A percentile compares a stretch with the other conserved stretches of the same genome.
Conservation (phyloP, 2,113 vertebrate genomes). For the Falco punctatus region DNA sequence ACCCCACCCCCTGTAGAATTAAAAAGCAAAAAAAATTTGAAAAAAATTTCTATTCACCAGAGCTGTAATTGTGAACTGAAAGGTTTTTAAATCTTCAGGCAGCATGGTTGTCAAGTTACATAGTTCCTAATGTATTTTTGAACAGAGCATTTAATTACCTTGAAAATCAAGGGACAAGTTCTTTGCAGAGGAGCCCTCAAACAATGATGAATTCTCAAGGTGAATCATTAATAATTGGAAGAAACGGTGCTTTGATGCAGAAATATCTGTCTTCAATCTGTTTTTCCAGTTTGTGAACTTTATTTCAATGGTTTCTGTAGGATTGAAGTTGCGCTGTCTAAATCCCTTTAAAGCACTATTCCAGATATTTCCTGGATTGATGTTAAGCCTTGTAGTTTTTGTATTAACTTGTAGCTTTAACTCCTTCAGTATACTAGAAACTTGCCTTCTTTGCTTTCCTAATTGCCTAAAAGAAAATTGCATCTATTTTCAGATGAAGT, state of each 20-base stretch:
- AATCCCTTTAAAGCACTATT: conserved; percentile 82
- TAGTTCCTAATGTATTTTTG: background rate
- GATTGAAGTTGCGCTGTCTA: conserved; percentile 81
- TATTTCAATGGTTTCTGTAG: conserved; percentile 80
- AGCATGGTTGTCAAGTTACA: background rate
- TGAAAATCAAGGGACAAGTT: conserved; percentile 79
- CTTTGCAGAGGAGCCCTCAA: conserved; percentile 80
- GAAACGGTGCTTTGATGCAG: conserved; percentile 74
- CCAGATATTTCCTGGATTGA: conserved; percentile 78
- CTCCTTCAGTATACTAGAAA: conserved; percentile 76
- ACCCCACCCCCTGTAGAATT: background rate
- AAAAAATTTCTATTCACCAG: background rate
- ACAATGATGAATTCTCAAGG: conserved; percentile 77
- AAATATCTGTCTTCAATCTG: conserved; percentile 4
- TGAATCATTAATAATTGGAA: conserved; percentile 75
- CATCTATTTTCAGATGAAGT: background rate
- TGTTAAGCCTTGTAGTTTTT: conserved; percentile 74
- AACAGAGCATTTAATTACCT: conserved; percentile 71
- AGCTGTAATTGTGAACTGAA: background rate
- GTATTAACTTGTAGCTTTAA: conserved; percentile 79
- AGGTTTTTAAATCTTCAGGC: no score
- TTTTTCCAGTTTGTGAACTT: conserved; percentile 72
- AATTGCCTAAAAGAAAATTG: conserved; percentile 73
- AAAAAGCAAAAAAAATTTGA: background rate
- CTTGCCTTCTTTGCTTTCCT: conserved; percentile 67